Evolutionary conservation across 2,797 vertebrate genomes (phyloP), one percentile per base, ranked within the genome.

Genomic region (Malacoctenus gilli): DNA sequence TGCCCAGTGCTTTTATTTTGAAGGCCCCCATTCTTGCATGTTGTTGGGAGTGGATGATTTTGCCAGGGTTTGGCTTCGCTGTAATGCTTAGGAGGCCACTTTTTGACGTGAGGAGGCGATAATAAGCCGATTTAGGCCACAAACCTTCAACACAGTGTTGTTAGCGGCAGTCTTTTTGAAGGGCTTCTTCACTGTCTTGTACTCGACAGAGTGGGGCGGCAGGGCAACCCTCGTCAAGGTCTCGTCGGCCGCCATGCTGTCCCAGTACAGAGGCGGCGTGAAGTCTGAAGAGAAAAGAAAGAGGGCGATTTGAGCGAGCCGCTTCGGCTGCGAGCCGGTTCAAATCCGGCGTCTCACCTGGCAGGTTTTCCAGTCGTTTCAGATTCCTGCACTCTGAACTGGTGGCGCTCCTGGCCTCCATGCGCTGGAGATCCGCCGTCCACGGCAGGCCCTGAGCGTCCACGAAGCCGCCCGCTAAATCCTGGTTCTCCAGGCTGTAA

Each of bases 191-290:
- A 89, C 67, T 1, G 0, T 25, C 14, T 2, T 6, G 68, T 73
- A 89, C 59, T 91, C 89, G 2, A 4, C 1, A 41, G 76, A 83
- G 13, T 40, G 49, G 12, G 36, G 3, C 2, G 47, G 5, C 16
- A 91, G 54, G 0, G 0, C 0, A 10, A 84, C 16, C 4, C 18
- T 5, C 36, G 77, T 78, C 0, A 73, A 5, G 0, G 0, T 0
- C 6, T 84, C 76, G 16, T 1, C 7, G 0, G 11, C 0, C 8
- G 14, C 34, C 85, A 89, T 86, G 53, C 34, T 80, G 75, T 89
- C 84, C 88, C 89, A 91, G 54, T 87, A 68, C 36, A 90, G 52
- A 13, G 88, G 89, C 3, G 80, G 22, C 2, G 11, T 23, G 25
- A 89, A 89, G 50, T 86, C 89, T 91, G 51, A 3, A 40, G 18